A percentile compares a stretch with the other conserved stretches of the same genome.
Conservation (phyloP, 2,797 vertebrate species). For the Sebastes cheni region DNA sequence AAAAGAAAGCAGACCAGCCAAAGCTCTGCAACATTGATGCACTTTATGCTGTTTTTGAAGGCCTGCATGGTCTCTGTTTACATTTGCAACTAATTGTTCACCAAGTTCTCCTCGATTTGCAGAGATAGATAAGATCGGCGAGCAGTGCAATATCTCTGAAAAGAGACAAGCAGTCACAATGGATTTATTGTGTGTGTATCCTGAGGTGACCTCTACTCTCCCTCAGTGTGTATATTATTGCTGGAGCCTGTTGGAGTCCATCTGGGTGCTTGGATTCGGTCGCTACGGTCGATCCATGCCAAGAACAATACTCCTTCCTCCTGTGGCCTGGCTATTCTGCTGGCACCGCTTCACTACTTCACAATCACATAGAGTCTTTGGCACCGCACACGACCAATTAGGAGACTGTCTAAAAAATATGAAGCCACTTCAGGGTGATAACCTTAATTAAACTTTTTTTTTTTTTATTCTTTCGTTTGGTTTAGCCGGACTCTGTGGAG, state of each 20-base stretch:
- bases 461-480: neutral
- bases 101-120: slow-evolving; percentile 21
- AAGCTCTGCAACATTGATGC: slow-evolving; percentile 2
- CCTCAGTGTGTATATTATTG: slow-evolving; percentile 64
- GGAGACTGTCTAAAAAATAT: slow-evolving; percentile 30
- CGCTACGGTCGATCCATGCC: slow-evolving; percentile 48
- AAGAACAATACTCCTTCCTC: slow-evolving; percentile 76
- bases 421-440: slow-evolving; percentile 34
- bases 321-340: slow-evolving; percentile 60
- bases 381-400: slow-evolving; percentile 51
- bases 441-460: slow-evolving; percentile 33
- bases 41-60: slow-evolving; percentile 1
- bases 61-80: slow-evolving; percentile 9
- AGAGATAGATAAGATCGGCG: slow-evolving; percentile 39
- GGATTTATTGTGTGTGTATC: slow-evolving; percentile 72
- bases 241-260: slow-evolving; percentile 72
- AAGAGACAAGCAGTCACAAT: slow-evolving; percentile 67
- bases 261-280: slow-evolving; percentile 74
- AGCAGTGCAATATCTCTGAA: slow-evolving; percentile 48
- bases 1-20: neutral
- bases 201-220: slow-evolving; percentile 72
- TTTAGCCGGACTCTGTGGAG: neutral
- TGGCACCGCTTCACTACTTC: slow-evolving; percentile 60
- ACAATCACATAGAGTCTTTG: slow-evolving; percentile 55
- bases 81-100: slow-evolving; percentile 38